Conservation (phyloP, 2,113 vertebrate species). For the Martes martes region DNA sequence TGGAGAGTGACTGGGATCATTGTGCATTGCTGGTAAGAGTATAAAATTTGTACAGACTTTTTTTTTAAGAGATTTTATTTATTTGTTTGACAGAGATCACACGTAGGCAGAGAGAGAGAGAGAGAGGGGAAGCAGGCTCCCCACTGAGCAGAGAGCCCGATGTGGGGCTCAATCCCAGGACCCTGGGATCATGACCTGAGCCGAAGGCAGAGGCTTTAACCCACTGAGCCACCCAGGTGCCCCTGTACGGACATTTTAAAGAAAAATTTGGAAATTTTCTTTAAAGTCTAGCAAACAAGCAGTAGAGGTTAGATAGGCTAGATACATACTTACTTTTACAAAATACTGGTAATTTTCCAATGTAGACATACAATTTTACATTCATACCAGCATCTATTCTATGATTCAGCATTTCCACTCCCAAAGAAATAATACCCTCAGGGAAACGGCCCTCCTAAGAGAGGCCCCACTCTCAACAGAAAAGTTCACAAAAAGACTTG, state of each 20-base stretch:
- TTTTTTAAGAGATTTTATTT: no score
- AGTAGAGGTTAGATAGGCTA: neutral
- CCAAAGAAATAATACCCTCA: neutral
- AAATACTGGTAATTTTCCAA: neutral
- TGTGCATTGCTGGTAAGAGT: neutral
- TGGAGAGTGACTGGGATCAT: neutral
- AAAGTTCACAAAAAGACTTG: neutral
- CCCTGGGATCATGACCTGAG: no score
- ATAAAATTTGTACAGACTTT: neutral
- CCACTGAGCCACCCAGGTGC: no score
- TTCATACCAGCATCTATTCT: neutral
- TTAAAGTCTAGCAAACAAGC: neutral
- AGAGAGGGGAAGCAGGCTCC: no score
- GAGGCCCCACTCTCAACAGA: neutral
- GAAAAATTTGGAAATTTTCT: neutral
- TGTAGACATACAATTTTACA: neutral
- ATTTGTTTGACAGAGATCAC: no score
- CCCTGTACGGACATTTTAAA: neutral
- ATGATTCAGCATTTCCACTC: neutral
- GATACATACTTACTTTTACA: neutral
- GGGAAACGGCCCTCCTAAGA: neutral
- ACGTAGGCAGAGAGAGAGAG: no score
- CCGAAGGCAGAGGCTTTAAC: no score
- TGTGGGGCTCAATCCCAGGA: no score
- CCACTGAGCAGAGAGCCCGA: no score